These are phyloP conservation scores for Acrossocheilus wenchowensis DNA, from an alignment of 2,797 vertebrate genomes.

Conservation along the genomic window DNA sequence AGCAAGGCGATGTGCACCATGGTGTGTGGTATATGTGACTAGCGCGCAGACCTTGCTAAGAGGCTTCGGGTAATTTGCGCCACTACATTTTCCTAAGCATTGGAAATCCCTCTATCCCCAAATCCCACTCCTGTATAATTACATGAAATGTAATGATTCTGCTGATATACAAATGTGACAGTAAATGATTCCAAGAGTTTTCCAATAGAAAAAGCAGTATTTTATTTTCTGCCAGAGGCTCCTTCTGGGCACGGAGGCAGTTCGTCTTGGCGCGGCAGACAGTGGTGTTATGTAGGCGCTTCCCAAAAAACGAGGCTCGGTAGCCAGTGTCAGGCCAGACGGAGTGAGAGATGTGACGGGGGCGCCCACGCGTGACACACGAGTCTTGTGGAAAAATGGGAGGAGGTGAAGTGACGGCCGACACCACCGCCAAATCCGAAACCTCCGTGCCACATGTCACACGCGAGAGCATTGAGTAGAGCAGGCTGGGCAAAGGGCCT, in stretches of 20 bases:
- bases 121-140: slow-evolving; percentile 56
- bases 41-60: slow-evolving; percentile 56
- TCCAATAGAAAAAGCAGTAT: slow-evolving; percentile 42
- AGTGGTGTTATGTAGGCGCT: slow-evolving; percentile 76
- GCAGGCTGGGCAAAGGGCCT: slow-evolving; percentile 42
- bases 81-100: slow-evolving; percentile 55
- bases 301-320: slow-evolving; percentile 69
- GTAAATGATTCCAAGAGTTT: slow-evolving; percentile 60
- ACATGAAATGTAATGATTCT: slow-evolving; percentile 69
- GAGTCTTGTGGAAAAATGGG: slow-evolving; percentile 62
- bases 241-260: slow-evolving; percentile 69
- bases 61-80: slow-evolving; percentile 67
- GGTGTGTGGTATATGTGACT: slow-evolving; percentile 63
- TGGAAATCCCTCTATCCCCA: slow-evolving; percentile 40
- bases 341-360: slow-evolving; percentile 74
- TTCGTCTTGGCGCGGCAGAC: slow-evolving; percentile 71
- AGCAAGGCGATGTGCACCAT: slow-evolving; percentile 65
- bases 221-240: slow-evolving; percentile 66
- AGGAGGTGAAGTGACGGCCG: slow-evolving; percentile 73
- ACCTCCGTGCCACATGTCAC: slow-evolving; percentile 77
- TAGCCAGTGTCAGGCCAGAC: slow-evolving; percentile 77
- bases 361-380: slow-evolving; percentile 80
- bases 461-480: slow-evolving; percentile 39
- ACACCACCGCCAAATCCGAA: slow-evolving; percentile 72
- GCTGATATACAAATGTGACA: slow-evolving; percentile 58